These are phyloP conservation scores for Odontamblyopus rebecca DNA, from an alignment of 2,797 vertebrate genomes.

Conservation along the genomic window DNA sequence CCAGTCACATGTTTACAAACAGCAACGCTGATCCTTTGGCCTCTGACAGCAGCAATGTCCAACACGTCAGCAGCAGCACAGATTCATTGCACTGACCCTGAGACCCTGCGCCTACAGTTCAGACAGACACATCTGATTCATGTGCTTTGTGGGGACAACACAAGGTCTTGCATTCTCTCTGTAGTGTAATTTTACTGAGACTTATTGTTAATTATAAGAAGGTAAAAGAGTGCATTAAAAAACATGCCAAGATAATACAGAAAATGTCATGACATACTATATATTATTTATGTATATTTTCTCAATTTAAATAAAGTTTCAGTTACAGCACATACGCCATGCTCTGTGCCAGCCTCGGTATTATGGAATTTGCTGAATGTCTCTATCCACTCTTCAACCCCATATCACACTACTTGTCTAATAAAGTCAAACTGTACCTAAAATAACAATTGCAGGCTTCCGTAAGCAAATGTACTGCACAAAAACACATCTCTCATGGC, in stretches of 20 bases:
- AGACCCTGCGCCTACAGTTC: conserved; percentile 21
- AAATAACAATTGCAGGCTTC: neutral
- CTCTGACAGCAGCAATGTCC: conserved; percentile 31
- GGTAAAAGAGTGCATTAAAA: too few relatives aligned
- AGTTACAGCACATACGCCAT: too few relatives aligned
- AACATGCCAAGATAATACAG: too few relatives aligned
- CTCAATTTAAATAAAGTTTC: too few relatives aligned
- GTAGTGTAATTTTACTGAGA: neutral
- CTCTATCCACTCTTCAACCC: neutral
- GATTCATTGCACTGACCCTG: conserved; percentile 42
- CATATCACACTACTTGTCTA: neutral
- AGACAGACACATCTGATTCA: conserved; percentile 12
- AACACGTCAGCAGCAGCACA: conserved; percentile 39
- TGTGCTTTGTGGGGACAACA: neutral
- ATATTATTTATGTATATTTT: too few relatives aligned
- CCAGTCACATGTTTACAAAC: conserved; percentile 50
- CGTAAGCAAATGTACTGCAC: too few relatives aligned
- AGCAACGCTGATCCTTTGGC: conserved; percentile 39
- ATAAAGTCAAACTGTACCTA: neutral
- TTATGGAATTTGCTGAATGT: neutral
- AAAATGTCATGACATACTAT: too few relatives aligned
- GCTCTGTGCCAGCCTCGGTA: too few relatives aligned
- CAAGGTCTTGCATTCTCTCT: neutral
- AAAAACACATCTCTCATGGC: neutral
- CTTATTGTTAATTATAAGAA: too few relatives aligned